A percentile compares a stretch with the other conserved stretches of the same genome.
phyloP scores from a whole-genome alignment of 2,888 invertebrate genomes.

The Melitaea athalia region DNA sequence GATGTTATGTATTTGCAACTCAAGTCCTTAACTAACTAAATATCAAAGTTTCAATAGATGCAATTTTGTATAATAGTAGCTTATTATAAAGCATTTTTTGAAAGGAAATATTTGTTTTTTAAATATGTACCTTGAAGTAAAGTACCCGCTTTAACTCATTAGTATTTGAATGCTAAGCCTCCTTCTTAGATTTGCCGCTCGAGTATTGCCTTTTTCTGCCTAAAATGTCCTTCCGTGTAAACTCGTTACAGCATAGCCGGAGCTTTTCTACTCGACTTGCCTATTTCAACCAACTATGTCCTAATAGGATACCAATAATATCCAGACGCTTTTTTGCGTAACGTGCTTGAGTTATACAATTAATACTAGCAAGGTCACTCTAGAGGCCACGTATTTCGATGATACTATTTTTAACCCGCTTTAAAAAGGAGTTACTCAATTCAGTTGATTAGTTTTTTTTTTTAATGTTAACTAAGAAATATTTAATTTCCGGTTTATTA shows the following conservation, averaged over 20 bases:
- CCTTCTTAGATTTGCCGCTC: constrained; percentile 10
- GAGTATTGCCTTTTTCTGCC: constrained; percentile 48
- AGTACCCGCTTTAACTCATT: constrained; percentile 1
- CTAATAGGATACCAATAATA: constrained; percentile 12
- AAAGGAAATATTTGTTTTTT: neutral
- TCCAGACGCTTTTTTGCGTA: constrained; percentile 20
- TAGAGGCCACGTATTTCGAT: constrained; percentile 29
- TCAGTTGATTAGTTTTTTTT: no score
- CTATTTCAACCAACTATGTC: constrained; percentile 12
- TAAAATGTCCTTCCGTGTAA: constrained; percentile 75
- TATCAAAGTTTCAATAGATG: no score
- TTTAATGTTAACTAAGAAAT: no score
- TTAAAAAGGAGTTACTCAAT: neutral
- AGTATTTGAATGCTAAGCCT: constrained; percentile 10
- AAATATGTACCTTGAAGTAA: neutral
- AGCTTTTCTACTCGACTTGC: constrained; percentile 18
- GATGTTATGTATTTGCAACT: no score
- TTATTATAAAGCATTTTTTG: no score
- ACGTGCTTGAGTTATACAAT: constrained; percentile 21
- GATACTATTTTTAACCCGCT: constrained; percentile 6
- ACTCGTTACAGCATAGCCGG: constrained; percentile 52
- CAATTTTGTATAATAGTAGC: no score
- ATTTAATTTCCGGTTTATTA: no score
- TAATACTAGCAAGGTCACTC: constrained; percentile 20
- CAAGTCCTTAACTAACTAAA: no score